These are phyloP conservation scores for Plotosus lineatus DNA, from an alignment of 2,113 vertebrate species.

Conservation along the genomic window DNA sequence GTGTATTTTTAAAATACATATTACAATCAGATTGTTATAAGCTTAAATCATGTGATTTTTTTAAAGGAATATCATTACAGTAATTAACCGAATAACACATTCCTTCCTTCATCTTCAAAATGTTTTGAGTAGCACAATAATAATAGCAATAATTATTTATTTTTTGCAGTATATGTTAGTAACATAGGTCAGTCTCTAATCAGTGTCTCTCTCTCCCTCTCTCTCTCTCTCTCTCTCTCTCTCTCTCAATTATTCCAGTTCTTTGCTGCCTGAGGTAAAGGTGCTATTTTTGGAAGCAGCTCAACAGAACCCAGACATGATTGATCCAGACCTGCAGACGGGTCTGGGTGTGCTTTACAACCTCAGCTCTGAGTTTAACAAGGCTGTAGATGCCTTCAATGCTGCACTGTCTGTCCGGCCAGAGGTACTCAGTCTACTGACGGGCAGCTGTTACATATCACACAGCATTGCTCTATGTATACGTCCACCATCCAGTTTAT, in stretches of 20 bases:
- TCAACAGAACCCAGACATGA: conserved; percentile 85
- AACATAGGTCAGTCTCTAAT: neutral
- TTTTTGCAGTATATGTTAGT: neutral
- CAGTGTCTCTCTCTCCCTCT: neutral
- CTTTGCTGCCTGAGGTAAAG: conserved; percentile 86
- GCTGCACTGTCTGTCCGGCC: conserved; percentile 93
- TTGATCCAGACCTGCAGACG: conserved; percentile 95
- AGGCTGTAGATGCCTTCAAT: conserved; percentile 96
- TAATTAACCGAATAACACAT: neutral
- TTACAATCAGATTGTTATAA: neutral
- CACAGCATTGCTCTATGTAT: neutral
- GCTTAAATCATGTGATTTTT: neutral
- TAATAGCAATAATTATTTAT: neutral
- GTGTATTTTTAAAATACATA: neutral
- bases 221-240: conserved; percentile 17
- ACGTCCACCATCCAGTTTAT: neutral
- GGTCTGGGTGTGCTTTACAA: conserved; percentile 96
- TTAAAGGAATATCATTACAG: neutral
- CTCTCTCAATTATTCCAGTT: conserved; percentile 66
- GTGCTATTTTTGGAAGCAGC: conserved; percentile 92
- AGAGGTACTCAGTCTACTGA: conserved; percentile 74
- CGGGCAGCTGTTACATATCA: neutral
- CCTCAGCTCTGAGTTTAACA: conserved; percentile 92
- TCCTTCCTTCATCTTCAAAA: neutral
- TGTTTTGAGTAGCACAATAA: neutral